phyloP scores from a whole-genome alignment of 2,888 invertebrate species.

The Latrodectus elegans region DNA sequence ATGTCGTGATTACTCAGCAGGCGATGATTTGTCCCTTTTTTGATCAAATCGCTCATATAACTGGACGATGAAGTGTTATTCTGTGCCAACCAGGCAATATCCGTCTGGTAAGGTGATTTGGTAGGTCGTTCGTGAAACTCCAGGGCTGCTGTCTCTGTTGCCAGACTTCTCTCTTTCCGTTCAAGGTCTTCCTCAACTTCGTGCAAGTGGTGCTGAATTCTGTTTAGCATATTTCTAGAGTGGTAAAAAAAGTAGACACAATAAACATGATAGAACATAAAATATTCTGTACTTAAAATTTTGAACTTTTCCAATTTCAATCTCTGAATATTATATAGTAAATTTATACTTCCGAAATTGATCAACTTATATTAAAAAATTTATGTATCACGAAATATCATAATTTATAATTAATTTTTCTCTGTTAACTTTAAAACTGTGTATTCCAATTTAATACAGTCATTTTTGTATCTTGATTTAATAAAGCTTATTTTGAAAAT shows the following conservation, averaged over 20 bases:
- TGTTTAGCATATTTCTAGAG: constrained; percentile 53
- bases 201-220: constrained; percentile 58
- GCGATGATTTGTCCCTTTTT: constrained; percentile 26
- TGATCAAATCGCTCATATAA: constrained; percentile 17
- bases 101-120: constrained; percentile 51
- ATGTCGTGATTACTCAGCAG: constrained; percentile 17
- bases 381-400: too few relatives aligned
- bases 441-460: too few relatives aligned
- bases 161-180: constrained; percentile 54
- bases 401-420: too few relatives aligned
- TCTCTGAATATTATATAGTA: too few relatives aligned
- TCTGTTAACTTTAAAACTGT: too few relatives aligned
- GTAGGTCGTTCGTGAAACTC: constrained; percentile 44
- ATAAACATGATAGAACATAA: background rate
- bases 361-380: too few relatives aligned
- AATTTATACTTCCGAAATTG: too few relatives aligned
- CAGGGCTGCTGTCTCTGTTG: constrained; percentile 55
- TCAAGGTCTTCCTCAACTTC: constrained; percentile 60
- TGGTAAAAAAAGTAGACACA: background rate
- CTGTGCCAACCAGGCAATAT: constrained; percentile 60
- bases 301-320: too few relatives aligned
- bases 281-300: too few relatives aligned
- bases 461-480: too few relatives aligned
- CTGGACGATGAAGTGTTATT: constrained; percentile 26
- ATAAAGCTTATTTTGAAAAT: too few relatives aligned